Conservation (phyloP, 2,888 invertebrate genomes). For the Schrankia costaestrigalis region DNA sequence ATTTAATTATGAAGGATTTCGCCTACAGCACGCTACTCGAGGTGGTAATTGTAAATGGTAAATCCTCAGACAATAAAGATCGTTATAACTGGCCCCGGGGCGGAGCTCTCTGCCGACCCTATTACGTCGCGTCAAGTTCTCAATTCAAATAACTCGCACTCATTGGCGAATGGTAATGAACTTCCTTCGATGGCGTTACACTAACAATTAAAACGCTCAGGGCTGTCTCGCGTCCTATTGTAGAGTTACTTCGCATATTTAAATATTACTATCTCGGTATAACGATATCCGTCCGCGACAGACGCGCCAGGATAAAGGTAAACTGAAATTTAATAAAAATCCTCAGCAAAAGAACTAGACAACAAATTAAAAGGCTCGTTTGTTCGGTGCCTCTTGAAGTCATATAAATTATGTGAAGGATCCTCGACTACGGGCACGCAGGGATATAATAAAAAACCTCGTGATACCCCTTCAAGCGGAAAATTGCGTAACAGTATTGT, state of each 20-base stretch:
- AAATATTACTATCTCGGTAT: slow-evolving; percentile 39
- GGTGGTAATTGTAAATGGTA: slow-evolving; percentile 44
- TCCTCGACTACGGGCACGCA: slow-evolving; percentile 26
- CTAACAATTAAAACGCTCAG: slow-evolving; percentile 53
- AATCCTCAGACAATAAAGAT: slow-evolving; percentile 59
- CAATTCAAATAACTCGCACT: slow-evolving; percentile 53
- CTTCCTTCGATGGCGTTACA: slow-evolving; percentile 54
- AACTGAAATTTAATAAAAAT: slow-evolving; percentile 38
- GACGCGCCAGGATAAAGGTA: slow-evolving; percentile 36
- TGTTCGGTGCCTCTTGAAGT: slow-evolving; percentile 45
- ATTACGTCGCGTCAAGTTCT: slow-evolving; percentile 38
- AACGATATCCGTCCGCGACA: slow-evolving; percentile 55
- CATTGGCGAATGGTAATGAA: slow-evolving; percentile 59
- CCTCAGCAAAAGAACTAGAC: slow-evolving; percentile 17
- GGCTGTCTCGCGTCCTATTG: slow-evolving; percentile 47
- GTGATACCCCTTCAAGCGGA: slow-evolving; percentile 37
- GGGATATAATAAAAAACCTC: slow-evolving; percentile 43
- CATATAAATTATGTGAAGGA: slow-evolving; percentile 48
- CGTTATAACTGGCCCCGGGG: slow-evolving; percentile 58
- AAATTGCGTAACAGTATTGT: slow-evolving; percentile 48
- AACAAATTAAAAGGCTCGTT: slow-evolving; percentile 46
- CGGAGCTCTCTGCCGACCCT: slow-evolving; percentile 49
- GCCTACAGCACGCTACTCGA: slow-evolving; percentile 20
- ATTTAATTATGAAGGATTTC: slow-evolving; percentile 44
- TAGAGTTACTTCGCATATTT: slow-evolving; percentile 40